Percentiles rank a stretch among this genome's conserved stretches.
Conservation (phyloP, 2,888 invertebrate genomes). For the Falcaria lacertinaria region DNA sequence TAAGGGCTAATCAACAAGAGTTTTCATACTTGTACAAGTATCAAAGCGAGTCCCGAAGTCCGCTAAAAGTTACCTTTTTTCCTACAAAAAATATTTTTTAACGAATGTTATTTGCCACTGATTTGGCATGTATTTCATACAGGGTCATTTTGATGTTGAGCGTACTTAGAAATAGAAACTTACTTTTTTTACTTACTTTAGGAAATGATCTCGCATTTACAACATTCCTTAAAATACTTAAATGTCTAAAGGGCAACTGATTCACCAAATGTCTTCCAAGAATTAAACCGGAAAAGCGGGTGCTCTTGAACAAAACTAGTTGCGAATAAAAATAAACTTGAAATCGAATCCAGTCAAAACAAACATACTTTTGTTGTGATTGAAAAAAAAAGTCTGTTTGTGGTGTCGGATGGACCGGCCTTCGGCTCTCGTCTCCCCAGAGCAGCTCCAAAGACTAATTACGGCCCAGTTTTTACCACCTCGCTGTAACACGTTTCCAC, state of each 20-base stretch:
- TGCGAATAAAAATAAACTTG: not conserved
- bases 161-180: too few species aligned
- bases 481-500: slow-evolving; percentile 50
- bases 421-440: slow-evolving; percentile 37
- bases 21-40: slow-evolving; percentile 60
- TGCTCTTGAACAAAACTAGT: not conserved
- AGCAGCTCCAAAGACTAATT: slow-evolving; percentile 67
- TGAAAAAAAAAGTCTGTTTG: not conserved
- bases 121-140: too few species aligned
- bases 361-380: not conserved
- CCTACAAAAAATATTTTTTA: slow-evolving; percentile 7
- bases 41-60: slow-evolving; percentile 56
- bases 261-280: not conserved
- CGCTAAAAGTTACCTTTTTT: slow-evolving; percentile 53
- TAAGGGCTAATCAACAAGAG: slow-evolving; percentile 63
- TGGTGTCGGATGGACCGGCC: slow-evolving; percentile 11
- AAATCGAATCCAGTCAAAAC: not conserved
- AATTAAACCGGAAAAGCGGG: not conserved
- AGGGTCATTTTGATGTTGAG: not conserved
- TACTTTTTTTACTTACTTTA: too few species aligned
- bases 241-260: not conserved
- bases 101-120: not conserved
- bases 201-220: too few species aligned
- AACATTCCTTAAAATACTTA: too few species aligned
- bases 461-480: slow-evolving; percentile 61